Base-by-base conservation (phyloP, 2,113 vertebrate species). In the Ictidomys tridecemlineatus region DNA sequence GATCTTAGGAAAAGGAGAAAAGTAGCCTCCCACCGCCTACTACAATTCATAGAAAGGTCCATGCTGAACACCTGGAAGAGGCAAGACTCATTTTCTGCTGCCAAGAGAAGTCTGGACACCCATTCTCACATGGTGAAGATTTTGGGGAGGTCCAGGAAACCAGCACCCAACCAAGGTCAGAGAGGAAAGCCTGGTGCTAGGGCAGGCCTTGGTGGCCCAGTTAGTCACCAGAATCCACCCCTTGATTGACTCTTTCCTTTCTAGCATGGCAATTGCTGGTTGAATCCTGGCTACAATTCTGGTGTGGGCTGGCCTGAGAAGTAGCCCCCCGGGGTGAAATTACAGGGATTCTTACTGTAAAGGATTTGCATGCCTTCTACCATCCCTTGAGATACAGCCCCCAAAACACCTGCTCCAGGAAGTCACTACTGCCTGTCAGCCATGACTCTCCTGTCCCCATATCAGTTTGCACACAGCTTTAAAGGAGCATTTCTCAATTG, bases 101-200 rank as follows among this genome's bases (percentile, higher is more conserved):
- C 80, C 8, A 28, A 67, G 69, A 32, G 11, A 39, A 48, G 24
- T 7, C 69, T 28, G 28, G 69, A 13, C 0, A 1, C 42, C 93
- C 63, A 39, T 22, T 1, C 1, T 42, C 51, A 2, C 13, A 0
- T 45, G 42, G 69, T 28, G 32, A 24, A 69, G 48, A 24, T 63
- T 65, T 51, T 37, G 6, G n/a, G 17, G 42, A 39, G 11, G 42
- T 11, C 1, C 18, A 5, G 17, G 17, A 32, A 72, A 37, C 11
- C 53, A 51, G 80, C 42, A 45, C 6, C 42, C 42, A 58, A 65
- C 22, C 70, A 6, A 39, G 34, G 67, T 5, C 58, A 34, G 26
- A 1, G 22, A 8, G 51, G 61, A 39, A 34, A 28, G 28, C 17
- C 3, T 1, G 20, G 7, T 3, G 30, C 0, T 0, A 28, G 8